Evolutionary conservation across 2,113 vertebrate species (phyloP).

Genomic region (Chaetops frenatus): DNA sequence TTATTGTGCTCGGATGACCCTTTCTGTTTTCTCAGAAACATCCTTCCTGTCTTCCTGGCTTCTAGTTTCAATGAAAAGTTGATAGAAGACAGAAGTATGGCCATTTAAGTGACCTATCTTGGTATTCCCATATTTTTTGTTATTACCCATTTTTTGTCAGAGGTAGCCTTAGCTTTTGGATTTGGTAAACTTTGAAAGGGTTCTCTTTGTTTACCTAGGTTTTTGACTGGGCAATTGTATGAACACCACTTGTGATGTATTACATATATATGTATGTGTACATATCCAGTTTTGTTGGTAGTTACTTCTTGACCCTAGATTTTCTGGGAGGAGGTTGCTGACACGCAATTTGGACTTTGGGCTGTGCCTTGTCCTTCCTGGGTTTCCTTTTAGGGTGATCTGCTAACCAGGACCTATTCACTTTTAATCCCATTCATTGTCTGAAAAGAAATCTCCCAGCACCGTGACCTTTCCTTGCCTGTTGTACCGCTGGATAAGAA

Average conservation of each 20-base stretch:
- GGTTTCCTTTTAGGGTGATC: neutral
- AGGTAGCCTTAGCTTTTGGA: neutral
- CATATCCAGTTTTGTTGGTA: neutral
- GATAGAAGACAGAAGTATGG: neutral
- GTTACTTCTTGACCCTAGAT: neutral
- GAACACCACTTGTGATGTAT: neutral
- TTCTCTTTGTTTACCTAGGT: neutral
- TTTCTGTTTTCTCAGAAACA: neutral
- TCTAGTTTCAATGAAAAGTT: neutral
- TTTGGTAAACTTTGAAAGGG: neutral
- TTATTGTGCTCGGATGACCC: neutral
- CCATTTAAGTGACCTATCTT: neutral
- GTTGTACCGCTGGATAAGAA: neutral
- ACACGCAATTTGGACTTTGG: neutral
- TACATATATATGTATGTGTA: rapidly evolving
- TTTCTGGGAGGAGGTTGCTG: neutral
- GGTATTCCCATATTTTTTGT: neutral
- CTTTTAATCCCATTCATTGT: neutral
- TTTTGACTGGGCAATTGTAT: neutral
- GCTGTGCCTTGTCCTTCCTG: neutral
- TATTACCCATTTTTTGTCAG: neutral
- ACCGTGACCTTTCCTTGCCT: neutral
- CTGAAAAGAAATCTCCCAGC: neutral
- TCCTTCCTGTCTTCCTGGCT: neutral
- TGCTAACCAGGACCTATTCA: neutral